phyloP scores from a whole-genome alignment of 2,113 vertebrate species.

The Sebastes schlegelii region DNA sequence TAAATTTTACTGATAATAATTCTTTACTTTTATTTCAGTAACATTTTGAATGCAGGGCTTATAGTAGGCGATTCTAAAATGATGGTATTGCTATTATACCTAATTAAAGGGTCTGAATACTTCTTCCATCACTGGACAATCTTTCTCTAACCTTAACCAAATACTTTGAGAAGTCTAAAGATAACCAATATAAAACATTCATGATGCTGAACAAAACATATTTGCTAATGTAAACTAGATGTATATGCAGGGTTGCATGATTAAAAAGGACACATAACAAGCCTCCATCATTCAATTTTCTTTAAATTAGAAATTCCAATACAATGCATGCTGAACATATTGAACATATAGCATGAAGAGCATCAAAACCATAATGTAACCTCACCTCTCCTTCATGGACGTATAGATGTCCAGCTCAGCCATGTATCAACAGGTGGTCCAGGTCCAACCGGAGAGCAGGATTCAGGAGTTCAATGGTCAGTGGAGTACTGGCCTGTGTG shows the following conservation, averaged over 20 bases:
- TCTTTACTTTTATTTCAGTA: too few relatives aligned
- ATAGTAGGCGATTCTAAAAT: background rate
- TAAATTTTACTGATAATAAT: background rate
- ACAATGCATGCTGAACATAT: too few relatives aligned
- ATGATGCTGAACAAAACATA: background rate
- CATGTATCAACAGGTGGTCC: constrained; percentile 61
- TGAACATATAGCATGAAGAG: background rate
- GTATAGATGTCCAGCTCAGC: background rate
- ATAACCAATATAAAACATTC: background rate
- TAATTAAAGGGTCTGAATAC: background rate
- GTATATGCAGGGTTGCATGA: too few relatives aligned
- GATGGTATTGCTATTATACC: background rate
- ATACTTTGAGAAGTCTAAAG: background rate
- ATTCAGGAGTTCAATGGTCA: constrained; percentile 27
- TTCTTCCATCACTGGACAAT: background rate
- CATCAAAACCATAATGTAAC: background rate
- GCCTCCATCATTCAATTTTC: too few relatives aligned
- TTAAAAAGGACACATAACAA: too few relatives aligned
- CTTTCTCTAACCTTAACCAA: background rate
- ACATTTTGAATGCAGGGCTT: background rate
- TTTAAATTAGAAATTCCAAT: too few relatives aligned
- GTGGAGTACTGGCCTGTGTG: constrained; percentile 83
- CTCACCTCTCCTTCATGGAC: background rate
- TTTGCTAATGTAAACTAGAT: background rate
- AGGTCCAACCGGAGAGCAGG: constrained; percentile 57